Percentiles rank a stretch among this genome's conserved stretches.
These are phyloP conservation scores for Periophthalmodon schlosseri DNA, from an alignment of 2,113 vertebrate species.

Conservation along the genomic window DNA sequence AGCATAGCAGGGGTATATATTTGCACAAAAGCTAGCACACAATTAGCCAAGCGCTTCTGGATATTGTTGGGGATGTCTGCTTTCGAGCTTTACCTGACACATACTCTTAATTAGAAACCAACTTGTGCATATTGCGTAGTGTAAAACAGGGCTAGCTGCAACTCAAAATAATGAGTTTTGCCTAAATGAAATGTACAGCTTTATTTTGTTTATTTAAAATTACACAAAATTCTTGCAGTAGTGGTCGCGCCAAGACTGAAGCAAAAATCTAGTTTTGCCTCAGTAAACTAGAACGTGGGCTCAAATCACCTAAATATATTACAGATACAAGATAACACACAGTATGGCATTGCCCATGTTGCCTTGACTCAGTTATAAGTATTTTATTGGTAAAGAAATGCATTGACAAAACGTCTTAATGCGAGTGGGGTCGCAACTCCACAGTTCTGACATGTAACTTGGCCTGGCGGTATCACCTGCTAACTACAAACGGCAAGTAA, in stretches of 20 bases:
- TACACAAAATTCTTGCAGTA: neutral
- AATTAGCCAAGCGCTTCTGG: slow-evolving; percentile 2
- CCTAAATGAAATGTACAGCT: neutral
- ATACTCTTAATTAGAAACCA: slow-evolving; percentile 22
- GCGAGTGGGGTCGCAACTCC: too few species aligned
- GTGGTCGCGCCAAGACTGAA: neutral
- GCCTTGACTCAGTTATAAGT: too few species aligned
- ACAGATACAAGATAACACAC: too few species aligned
- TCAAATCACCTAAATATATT: neutral
- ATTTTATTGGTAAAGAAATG: too few species aligned
- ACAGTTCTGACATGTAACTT: too few species aligned
- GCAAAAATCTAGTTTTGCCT: neutral
- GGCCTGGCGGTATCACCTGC: too few species aligned
- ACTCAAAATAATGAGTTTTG: slow-evolving; percentile 7
- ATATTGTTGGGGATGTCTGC: slow-evolving; percentile 6
- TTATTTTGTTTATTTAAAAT: neutral
- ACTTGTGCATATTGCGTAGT: neutral
- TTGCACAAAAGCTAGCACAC: neutral
- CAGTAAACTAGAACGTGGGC: neutral
- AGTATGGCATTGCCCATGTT: too few species aligned
- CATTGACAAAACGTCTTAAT: too few species aligned
- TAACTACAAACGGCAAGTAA: too few species aligned
- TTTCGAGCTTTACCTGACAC: slow-evolving; percentile 10
- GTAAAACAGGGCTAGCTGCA: neutral
- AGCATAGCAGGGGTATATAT: neutral